These are phyloP conservation scores for Brachyhypopomus gauderio DNA, from an alignment of 2,113 vertebrate species.

Conservation along the genomic window DNA sequence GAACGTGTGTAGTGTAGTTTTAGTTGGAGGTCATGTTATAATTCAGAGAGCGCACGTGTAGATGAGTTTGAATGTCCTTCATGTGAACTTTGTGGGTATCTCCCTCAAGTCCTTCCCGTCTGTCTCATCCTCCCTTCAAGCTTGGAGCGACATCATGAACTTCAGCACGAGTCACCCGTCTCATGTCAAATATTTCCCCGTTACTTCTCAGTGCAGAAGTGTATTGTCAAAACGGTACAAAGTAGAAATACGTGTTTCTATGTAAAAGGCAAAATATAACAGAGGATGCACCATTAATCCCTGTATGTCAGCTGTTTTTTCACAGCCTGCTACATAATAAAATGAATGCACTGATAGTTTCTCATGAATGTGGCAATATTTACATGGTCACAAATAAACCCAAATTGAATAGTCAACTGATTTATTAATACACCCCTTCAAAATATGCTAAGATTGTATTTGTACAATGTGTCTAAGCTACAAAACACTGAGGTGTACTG, in stretches of 20 bases:
- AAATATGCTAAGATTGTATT: too few species aligned
- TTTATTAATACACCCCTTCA: too few species aligned
- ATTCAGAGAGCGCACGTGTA: neutral
- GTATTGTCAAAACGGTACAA: too few species aligned
- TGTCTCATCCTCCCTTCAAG: constrained; percentile 40
- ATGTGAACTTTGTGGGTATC: constrained; percentile 47
- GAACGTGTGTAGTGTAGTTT: neutral
- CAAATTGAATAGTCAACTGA: too few species aligned
- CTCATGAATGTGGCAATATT: too few species aligned
- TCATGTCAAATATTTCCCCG: neutral
- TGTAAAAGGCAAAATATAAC: neutral
- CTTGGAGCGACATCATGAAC: constrained; percentile 45
- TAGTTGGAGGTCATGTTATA: neutral
- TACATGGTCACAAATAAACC: too few species aligned
- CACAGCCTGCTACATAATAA: neutral
- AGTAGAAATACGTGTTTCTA: neutral
- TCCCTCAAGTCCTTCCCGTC: constrained; percentile 50
- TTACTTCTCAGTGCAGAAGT: too few species aligned
- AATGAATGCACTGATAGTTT: neutral
- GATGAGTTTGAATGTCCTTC: constrained; percentile 11
- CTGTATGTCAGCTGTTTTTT: neutral
- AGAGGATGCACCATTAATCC: constrained; percentile 33
- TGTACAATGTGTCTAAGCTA: too few species aligned
- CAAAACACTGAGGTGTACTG: too few species aligned
- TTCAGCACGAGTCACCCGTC: neutral